phyloP scores from a whole-genome alignment of 2,113 vertebrate species.

The Dicaeum eximium region DNA sequence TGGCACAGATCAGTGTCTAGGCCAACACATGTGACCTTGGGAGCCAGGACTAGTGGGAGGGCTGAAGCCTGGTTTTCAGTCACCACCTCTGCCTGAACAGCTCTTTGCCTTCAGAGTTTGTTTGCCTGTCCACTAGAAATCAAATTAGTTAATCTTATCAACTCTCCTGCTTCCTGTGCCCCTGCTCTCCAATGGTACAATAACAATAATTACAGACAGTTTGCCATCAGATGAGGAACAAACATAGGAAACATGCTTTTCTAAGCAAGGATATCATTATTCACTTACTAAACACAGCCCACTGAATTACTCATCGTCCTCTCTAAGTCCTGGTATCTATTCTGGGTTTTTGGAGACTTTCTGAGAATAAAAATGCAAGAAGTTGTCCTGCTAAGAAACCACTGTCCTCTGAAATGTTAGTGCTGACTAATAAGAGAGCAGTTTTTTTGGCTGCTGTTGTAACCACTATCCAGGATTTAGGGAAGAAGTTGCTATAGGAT shows the following conservation, averaged over 20 bases:
- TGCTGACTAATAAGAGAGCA: not conserved
- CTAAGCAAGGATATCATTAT: not conserved
- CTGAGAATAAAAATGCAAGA: not conserved
- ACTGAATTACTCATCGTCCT: constrained; percentile 27
- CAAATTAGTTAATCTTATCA: not conserved
- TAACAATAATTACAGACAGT: not conserved
- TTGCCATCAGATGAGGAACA: not conserved
- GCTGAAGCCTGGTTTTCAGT: not conserved
- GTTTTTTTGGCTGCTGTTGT: not conserved
- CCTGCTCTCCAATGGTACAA: not conserved
- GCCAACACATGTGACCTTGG: not conserved
- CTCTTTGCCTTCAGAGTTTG: not conserved
- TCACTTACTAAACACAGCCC: constrained; percentile 9
- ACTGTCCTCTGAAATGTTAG: not conserved
- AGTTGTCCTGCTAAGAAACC: not conserved
- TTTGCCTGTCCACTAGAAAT: not conserved
- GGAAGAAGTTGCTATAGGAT: not conserved
- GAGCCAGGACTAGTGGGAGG: not conserved
- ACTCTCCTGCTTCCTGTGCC: not conserved
- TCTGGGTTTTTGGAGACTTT: not conserved
- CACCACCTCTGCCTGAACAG: accelerated
- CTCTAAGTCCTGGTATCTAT: not conserved
- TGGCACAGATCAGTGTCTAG: not conserved
- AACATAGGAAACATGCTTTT: not conserved
- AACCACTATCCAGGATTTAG: not conserved